Evolutionary conservation across 2,797 vertebrate species (phyloP).

Genomic region (Leontopithecus rosalia): DNA sequence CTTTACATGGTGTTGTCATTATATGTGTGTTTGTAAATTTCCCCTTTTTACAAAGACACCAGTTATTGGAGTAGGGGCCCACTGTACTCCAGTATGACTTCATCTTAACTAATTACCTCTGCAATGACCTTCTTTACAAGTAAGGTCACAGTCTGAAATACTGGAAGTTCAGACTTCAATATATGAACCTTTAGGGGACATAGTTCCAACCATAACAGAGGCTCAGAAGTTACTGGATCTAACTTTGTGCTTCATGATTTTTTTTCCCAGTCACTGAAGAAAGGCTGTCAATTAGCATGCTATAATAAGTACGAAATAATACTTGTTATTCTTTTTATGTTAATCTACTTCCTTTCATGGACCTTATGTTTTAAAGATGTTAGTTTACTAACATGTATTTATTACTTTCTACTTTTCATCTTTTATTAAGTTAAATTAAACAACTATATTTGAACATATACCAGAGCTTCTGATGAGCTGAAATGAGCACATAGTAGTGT

Average conservation of each 20-base stretch:
- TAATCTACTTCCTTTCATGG: not conserved
- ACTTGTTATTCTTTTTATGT: conserved; percentile 50
- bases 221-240: not conserved
- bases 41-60: not conserved
- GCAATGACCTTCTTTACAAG: not conserved
- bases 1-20: not conserved
- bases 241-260: not conserved
- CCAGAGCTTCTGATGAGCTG: not conserved
- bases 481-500: not conserved
- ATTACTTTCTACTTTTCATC: not conserved
- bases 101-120: conserved; percentile 32
- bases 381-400: not conserved
- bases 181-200: not conserved
- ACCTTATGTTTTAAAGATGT: not conserved
- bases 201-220: not conserved
- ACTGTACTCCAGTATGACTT: not conserved
- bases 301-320: not conserved
- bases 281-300: not conserved
- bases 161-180: not conserved
- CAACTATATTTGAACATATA: not conserved
- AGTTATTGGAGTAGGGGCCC: not conserved
- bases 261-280: not conserved
- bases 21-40: not conserved
- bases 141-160: not conserved
- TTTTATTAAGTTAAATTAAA: conserved; percentile 44